Evolutionary conservation across 2,113 vertebrate species (phyloP), one percentile per base, ranked within the genome.

Genomic region (Gymnarchus niloticus): DNA sequence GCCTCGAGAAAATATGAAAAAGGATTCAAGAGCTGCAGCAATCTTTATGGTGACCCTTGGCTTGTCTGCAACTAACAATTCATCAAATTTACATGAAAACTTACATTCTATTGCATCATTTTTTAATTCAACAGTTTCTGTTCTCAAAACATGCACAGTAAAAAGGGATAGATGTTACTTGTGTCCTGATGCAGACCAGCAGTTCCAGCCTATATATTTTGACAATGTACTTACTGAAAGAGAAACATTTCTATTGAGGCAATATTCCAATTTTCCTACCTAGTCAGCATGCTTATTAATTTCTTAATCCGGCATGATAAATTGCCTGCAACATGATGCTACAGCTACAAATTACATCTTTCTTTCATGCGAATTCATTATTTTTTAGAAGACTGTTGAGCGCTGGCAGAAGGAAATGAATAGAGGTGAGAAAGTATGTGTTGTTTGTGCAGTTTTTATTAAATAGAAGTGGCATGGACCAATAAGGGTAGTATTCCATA

Each of bases 221-320:
- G 84, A 41, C 84, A 85, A 44, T 44, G 33, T 44, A 51, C 56
- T 69, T 41, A 69, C 48, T 46, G 69, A 44, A 83, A 41, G 48
- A 86, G 48, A 3, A 81, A 46, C 28, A 8, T 56, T 37, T 44
- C 85, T 82, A 65, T 83, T 81, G n/a, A n/a, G n/a, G n/a, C 57
- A 48, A 46, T 69, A 25, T 69, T 83, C 78, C 33, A 44, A 3
- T 65, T 25, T 57, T 52, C 48, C 48, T 83, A 28, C 25, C 25
- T 54, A 5, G 33, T 28, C 78, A 4, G 57, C 57, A 21, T 10
- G 10, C 21, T n/a, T 23, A 54, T n/a, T n/a, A n/a, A n/a, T n/a
- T n/a, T n/a, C n/a, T n/a, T n/a, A n/a, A n/a, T n/a, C n/a, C n/a
- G n/a, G n/a, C n/a, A n/a, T 56, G 54, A 6, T 46, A 2, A 1